Evolutionary conservation across 2,888 invertebrate genomes (phyloP), one percentile per base, ranked within the genome.

Genomic region (Trissonchulus sp.): DNA sequence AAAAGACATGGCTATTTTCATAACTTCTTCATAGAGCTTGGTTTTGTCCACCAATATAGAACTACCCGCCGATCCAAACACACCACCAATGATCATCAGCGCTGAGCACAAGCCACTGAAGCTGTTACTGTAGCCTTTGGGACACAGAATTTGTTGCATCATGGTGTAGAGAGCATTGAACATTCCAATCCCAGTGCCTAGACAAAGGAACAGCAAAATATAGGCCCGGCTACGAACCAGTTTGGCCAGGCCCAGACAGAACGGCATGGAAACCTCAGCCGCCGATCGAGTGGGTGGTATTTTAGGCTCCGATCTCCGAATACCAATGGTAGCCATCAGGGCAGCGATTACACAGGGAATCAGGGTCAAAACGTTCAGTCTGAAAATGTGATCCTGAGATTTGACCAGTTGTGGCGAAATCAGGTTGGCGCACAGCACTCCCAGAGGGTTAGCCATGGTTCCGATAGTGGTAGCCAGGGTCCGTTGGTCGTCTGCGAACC

Each of bases 91-190:
- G 76, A 88, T 87, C 84, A 88, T 83, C 65, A 87, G 76, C 1
- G 81, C 81, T 1, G 81, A 80, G 63, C 83, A 82, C 33, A 79
- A 69, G 28, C 83, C 83, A 30, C 79, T 78, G 77, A 83, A 81
- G 23, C 85, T 84, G 82, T 87, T 86, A 38, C 81, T 77, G 78
- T 88, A 88, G n/a, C 86, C 86, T 73, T 83, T 81, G 2, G 87
- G 86, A 80, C 87, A 87, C 36, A 88, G 81, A 34, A 87, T 84
- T 79, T 87, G 86, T 77, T 81, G 81, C 81, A 84, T 81, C 63
- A 84, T 79, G 3, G 84, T 83, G 80, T 84, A 84, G 63, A 84
- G 79, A 63, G 81, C 81, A 79, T 84, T 84, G 79, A 83, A 83
- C 84, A 83, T 83, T 73, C 84, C 83, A 72, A 84, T 83, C 60